Conservation (phyloP, 2,888 invertebrate species). For the Stenolophus ochropezus region DNA sequence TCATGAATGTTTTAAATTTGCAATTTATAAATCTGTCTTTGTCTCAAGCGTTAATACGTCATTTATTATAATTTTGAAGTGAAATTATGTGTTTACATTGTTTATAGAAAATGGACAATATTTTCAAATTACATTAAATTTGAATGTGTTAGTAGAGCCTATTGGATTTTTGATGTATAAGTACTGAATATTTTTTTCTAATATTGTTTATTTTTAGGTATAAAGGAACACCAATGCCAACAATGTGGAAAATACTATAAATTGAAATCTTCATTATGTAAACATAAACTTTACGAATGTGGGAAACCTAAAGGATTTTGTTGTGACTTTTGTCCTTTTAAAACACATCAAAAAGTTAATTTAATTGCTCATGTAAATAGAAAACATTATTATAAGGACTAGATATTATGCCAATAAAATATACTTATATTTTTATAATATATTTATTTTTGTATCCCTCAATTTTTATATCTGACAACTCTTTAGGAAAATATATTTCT, state of each 20-base stretch:
- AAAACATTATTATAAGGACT: not conserved
- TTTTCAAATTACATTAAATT: too few species aligned
- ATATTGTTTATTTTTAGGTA: not conserved
- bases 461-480: too few species aligned
- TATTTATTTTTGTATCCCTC: too few species aligned
- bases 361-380: conserved; percentile 6
- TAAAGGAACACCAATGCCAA: not conserved
- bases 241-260: conserved; percentile 85
- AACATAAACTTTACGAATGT: conserved; percentile 85
- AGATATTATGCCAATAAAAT: not conserved
- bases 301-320: conserved; percentile 70
- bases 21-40: too few species aligned
- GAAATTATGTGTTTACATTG: too few species aligned
- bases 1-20: too few species aligned
- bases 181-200: not conserved
- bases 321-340: conserved; percentile 62
- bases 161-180: not conserved
- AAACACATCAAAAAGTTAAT: conserved; percentile 30
- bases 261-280: conserved; percentile 81
- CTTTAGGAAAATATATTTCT: too few species aligned
- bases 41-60: too few species aligned
- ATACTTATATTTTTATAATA: too few species aligned
- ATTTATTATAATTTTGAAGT: too few species aligned
- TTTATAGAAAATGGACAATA: too few species aligned
- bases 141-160: too few species aligned